phyloP scores from a whole-genome alignment of 2,888 invertebrate genomes.

The Zelleria hepariella region DNA sequence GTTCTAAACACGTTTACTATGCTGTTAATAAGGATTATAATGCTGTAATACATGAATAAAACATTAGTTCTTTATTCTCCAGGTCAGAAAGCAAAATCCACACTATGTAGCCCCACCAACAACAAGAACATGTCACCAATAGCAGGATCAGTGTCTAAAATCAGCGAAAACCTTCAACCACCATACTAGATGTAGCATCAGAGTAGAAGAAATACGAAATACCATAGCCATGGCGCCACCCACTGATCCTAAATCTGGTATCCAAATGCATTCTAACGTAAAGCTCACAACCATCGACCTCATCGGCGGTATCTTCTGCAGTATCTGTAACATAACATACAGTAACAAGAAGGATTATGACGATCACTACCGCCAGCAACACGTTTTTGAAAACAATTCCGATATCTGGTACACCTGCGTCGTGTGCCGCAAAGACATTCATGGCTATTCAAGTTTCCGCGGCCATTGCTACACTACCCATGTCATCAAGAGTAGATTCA shows the following conservation, averaged over 20 bases:
- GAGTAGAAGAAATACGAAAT: constrained; percentile 26
- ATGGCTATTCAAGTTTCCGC: constrained; percentile 69
- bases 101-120: constrained; percentile 53
- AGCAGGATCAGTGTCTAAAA: constrained; percentile 36
- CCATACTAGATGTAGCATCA: constrained; percentile 48
- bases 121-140: constrained; percentile 43
- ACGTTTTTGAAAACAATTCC: constrained; percentile 20
- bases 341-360: constrained; percentile 68
- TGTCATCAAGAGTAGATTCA: constrained; percentile 67
- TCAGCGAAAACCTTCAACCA: constrained; percentile 35
- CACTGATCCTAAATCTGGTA: not conserved
- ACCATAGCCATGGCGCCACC: constrained; percentile 13
- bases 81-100: constrained; percentile 28
- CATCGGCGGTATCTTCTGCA: constrained; percentile 71
- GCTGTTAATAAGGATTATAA: no score
- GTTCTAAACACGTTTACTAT: no score
- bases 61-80: constrained; percentile 24
- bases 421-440: constrained; percentile 65
- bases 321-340: constrained; percentile 65
- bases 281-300: constrained; percentile 53
- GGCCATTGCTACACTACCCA: constrained; percentile 73
- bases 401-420: constrained; percentile 70
- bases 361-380: constrained; percentile 60
- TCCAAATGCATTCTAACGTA: constrained; percentile 8
- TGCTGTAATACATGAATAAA: not conserved